These are phyloP conservation scores for Pandion haliaetus DNA, from an alignment of 2,113 vertebrate species.

Conservation along the genomic window DNA sequence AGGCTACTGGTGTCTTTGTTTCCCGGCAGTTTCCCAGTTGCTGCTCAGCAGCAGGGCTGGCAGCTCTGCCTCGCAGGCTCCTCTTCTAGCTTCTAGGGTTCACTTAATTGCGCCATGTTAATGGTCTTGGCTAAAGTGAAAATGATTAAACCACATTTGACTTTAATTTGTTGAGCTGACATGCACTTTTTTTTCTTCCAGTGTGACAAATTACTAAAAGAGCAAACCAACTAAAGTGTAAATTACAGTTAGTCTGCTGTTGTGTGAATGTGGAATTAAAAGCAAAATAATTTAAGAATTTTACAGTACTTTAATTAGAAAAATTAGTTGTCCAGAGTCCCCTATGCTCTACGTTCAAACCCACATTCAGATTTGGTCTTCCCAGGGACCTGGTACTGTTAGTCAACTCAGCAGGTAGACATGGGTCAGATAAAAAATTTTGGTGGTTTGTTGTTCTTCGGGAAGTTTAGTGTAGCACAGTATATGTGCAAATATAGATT, in stretches of 20 bases:
- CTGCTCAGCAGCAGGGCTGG: neutral
- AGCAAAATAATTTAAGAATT: slow-evolving; percentile 45
- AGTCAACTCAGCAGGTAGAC: neutral
- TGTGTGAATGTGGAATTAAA: slow-evolving; percentile 41
- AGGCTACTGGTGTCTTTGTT: neutral
- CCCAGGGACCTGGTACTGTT: neutral
- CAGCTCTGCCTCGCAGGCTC: neutral
- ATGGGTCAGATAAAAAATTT: neutral
- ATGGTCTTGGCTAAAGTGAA: slow-evolving; percentile 61
- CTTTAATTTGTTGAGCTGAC: slow-evolving; percentile 61
- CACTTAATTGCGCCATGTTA: slow-evolving; percentile 49
- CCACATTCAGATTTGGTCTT: neutral
- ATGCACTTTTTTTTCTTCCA: slow-evolving; percentile 26
- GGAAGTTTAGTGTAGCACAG: neutral
- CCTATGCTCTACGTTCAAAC: neutral
- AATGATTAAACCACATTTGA: slow-evolving; percentile 65
- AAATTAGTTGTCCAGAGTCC: neutral
- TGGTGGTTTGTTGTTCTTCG: neutral
- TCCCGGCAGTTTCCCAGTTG: neutral
- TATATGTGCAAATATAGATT: neutral
- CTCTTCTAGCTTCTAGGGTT: slow-evolving; percentile 10
- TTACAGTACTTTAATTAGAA: slow-evolving; percentile 2
- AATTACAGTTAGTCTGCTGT: slow-evolving; percentile 58
- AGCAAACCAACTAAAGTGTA: slow-evolving; percentile 59
- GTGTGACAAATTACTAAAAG: slow-evolving; percentile 55